Base-by-base conservation (phyloP, 2,888 invertebrate genomes). In the Hydrotaea cyrtoneurina region DNA sequence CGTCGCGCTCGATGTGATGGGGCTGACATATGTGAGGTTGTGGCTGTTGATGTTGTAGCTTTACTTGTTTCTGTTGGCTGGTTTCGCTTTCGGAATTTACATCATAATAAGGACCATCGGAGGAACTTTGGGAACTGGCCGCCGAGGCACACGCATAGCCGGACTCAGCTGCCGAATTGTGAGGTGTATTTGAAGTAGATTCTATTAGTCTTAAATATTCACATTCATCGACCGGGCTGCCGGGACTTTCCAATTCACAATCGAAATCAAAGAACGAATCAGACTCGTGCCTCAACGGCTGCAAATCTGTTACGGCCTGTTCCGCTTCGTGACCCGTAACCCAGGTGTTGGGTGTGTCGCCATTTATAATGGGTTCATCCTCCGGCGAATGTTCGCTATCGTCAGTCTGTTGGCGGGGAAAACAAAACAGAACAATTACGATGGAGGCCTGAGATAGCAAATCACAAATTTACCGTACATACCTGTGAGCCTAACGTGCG, bases 201-300 rank as follows among this genome's bases (percentile, higher is more conserved):
- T 89, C 93, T 88, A 93, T 92, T 69, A 93, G 88, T 85, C 92
- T 90, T 82, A 93, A 93, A 81, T 93, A 93, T 90, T 95, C 95
- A 86, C 93, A 92, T 87, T 94, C 94, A 86, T 95, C 96, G 71
- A 94, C 94, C 0, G 96, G 96, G 87, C 96, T 96, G 72, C 94
- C 94, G 0, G 96, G 95, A 84, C 95, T 95, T 86, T 95, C 95
- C 93, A 94, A 93, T 87, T 95, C 94, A 87, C 94, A 93, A 88
- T 94, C 94, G 87, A 95, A 94, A 91, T 95, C 95, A 89, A 94
- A 94, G 89, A 94, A 95, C 7, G 94, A 94, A 87, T 95, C 95
- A 66, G 94, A 85, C 90, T 91, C 90, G 88, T 93, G 88, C 89
- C 92, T 92, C 78, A 93, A 91, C 0, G 94, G 93, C 85, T 94